Conservation (phyloP, 92 coral and sea anemone species). For the Paramuricea clavata region DNA sequence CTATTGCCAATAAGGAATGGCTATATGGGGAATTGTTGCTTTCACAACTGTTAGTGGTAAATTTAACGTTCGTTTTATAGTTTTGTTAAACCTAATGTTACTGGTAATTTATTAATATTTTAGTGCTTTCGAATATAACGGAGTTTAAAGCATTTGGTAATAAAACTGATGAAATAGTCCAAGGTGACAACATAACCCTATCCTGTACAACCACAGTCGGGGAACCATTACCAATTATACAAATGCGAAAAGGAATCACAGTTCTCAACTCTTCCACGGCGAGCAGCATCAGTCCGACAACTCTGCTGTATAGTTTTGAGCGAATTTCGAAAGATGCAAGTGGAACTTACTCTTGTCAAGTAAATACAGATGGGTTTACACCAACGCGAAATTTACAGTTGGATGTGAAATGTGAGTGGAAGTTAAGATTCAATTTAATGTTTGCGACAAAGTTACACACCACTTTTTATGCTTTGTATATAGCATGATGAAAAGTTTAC, state of each 20-base stretch:
- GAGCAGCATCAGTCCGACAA: background rate
- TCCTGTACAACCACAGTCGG: constrained; percentile 36
- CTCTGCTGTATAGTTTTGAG: background rate
- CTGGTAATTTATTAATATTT: background rate
- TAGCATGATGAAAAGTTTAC: no score
- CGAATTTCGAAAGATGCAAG: background rate
- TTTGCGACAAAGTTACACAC: background rate
- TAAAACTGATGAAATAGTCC: background rate
- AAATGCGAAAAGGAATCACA: background rate
- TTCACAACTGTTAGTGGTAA: no score
- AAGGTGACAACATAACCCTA: constrained; percentile 20
- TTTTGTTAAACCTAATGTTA: background rate
- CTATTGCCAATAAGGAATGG: no score
- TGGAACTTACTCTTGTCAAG: constrained; percentile 34
- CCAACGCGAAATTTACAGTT: background rate
- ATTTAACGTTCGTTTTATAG: background rate
- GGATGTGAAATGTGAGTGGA: constrained; percentile 29
- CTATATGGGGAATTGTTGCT: no score
- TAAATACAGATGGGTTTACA: background rate
- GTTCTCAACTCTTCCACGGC: background rate
- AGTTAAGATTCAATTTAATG: background rate
- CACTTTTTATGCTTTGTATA: background rate
- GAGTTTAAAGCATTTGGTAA: constrained; percentile 10
- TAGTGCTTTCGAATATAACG: constrained; percentile 37
- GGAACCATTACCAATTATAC: constrained; percentile 1